A percentile compares a stretch with the other conserved stretches of the same genome.
Conservation (phyloP, 2,797 vertebrate genomes). For the Zalophus californianus region DNA sequence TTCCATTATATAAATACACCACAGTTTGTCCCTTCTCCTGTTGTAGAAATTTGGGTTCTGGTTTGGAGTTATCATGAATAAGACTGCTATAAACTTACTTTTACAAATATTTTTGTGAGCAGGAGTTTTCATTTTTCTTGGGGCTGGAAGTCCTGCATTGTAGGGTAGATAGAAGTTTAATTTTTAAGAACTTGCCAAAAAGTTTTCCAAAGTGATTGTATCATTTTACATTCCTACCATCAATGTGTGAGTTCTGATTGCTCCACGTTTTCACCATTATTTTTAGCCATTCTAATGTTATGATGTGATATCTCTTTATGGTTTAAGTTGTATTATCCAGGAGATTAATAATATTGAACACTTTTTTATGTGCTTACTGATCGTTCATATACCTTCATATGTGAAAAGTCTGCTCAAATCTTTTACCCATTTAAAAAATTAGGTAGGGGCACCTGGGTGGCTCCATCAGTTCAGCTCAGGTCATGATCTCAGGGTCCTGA, state of each 20-base stretch:
- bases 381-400: not conserved
- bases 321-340: not conserved
- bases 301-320: not conserved
- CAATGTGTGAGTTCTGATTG: not conserved
- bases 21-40: not conserved
- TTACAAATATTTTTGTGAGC: not conserved
- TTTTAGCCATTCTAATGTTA: not conserved
- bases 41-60: not conserved
- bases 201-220: not conserved
- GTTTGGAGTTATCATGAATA: not conserved
- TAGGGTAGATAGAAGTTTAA: not conserved
- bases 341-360: not conserved
- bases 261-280: not conserved
- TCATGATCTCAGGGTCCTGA: no score
- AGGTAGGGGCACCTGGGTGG: not conserved
- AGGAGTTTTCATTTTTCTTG: not conserved
- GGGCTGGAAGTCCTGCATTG: not conserved
- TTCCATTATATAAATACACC: not conserved
- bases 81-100: not conserved
- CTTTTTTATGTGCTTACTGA: not conserved
- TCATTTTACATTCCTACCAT: not conserved
- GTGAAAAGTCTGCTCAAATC: not conserved
- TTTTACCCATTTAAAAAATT: not conserved
- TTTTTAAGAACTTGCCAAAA: not conserved
- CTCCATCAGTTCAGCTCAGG: no score